Conservation (phyloP, 2,888 invertebrate genomes). For the Atherix ibis region DNA sequence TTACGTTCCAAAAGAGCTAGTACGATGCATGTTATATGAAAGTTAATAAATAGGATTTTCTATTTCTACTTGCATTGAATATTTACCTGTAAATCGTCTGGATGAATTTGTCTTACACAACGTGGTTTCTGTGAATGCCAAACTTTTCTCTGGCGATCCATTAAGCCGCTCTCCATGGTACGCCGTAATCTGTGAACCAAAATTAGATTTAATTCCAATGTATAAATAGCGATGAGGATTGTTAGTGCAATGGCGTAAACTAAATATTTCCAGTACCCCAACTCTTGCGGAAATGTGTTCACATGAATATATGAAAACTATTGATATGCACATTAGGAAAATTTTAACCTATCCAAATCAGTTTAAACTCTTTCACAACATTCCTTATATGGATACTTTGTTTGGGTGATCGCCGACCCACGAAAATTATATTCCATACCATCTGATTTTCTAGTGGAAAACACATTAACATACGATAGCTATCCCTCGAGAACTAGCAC, state of each 20-base stretch:
- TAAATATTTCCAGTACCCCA: not conserved
- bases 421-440: no score
- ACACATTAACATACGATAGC: no score
- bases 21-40: slow-evolving; percentile 3
- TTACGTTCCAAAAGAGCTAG: no score
- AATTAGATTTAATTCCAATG: no score
- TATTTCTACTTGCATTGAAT: slow-evolving; percentile 3
- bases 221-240: not conserved
- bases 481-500: no score
- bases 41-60: slow-evolving; percentile 2
- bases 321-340: no score
- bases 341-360: no score
- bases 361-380: no score
- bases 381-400: no score
- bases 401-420: no score
- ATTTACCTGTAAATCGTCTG: slow-evolving; percentile 27
- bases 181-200: slow-evolving; percentile 36
- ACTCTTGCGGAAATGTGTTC: not conserved
- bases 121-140: slow-evolving; percentile 45
- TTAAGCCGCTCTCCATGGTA: slow-evolving; percentile 42
- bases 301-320: slow-evolving; percentile 1
- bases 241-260: not conserved
- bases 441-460: no score
- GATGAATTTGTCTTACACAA: slow-evolving; percentile 35
- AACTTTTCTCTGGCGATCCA: slow-evolving; percentile 37